phyloP scores from a whole-genome alignment of 1,140 invertebrate genomes.

The Adelges cooleyi region DNA sequence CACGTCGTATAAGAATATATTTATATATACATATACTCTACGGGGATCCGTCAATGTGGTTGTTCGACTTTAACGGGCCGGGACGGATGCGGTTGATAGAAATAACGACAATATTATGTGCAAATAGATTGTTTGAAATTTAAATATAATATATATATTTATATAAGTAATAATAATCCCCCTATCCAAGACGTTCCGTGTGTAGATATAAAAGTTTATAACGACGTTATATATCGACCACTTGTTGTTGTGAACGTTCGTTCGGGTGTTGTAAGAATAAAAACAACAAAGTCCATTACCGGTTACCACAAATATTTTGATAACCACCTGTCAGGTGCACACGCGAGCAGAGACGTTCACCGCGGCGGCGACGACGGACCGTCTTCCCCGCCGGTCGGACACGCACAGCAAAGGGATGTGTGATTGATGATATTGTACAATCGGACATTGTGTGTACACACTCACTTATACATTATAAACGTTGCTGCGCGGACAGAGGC shows the following conservation, averaged over 20 bases:
- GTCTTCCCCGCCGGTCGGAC: background rate
- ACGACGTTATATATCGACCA: no score
- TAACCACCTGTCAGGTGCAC: constrained; percentile 28
- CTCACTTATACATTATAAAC: background rate
- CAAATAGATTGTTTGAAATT: no score
- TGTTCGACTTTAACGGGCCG: no score
- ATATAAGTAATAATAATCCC: no score
- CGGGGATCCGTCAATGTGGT: no score
- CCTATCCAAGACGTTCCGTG: no score
- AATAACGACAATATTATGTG: no score
- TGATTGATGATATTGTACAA: constrained; percentile 27
- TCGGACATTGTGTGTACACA: background rate
- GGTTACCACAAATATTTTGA: constrained; percentile 26
- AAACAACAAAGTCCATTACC: constrained; percentile 13
- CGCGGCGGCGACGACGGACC: background rate
- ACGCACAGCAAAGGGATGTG: background rate
- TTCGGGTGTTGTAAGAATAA: background rate
- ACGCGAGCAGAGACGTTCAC: background rate
- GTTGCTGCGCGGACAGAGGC: background rate
- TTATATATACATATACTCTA: no score
- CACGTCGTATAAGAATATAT: no score
- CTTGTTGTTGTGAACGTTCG: background rate
- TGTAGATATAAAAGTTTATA: no score
- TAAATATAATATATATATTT: no score
- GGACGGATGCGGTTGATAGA: no score